These are phyloP conservation scores for Idaea dimidiata DNA, from an alignment of 2,888 invertebrate species.

Conservation along the genomic window DNA sequence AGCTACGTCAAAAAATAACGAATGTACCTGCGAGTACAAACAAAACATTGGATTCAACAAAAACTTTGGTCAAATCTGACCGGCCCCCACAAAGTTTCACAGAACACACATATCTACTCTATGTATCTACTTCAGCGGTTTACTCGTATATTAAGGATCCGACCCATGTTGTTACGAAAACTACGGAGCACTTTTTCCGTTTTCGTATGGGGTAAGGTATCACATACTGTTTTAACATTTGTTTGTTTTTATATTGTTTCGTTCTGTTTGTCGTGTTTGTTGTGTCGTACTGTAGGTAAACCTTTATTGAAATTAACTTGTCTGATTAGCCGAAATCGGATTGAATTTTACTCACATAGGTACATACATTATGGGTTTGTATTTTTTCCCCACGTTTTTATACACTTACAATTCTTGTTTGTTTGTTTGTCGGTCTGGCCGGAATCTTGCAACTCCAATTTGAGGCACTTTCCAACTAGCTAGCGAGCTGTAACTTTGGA, in stretches of 20 bases:
- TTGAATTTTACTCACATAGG: not conserved
- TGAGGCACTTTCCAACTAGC: no score
- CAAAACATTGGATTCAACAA: slow-evolving; percentile 23
- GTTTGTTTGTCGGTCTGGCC: no score
- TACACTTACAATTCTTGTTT: no score
- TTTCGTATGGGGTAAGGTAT: not conserved
- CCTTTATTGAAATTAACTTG: not conserved
- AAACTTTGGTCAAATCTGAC: slow-evolving; percentile 26
- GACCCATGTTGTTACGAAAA: not conserved
- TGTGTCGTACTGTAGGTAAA: not conserved
- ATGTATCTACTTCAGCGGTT: not conserved
- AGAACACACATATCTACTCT: slow-evolving; percentile 25
- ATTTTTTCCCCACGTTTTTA: no score
- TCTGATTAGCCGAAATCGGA: not conserved
- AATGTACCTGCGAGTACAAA: slow-evolving; percentile 7
- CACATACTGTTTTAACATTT: not conserved
- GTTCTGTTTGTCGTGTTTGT: no score
- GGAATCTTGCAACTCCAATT: no score
- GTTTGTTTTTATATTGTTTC: slow-evolving; percentile 1
- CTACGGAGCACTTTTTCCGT: slow-evolving; percentile 1
- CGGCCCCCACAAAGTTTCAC: slow-evolving; percentile 29
- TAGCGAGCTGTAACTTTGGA: no score
- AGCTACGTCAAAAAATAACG: not conserved
- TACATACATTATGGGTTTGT: no score
- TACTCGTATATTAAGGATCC: not conserved